These are phyloP conservation scores for Plutella xylostella DNA, from an alignment of 2,888 invertebrate genomes.

Conservation along the genomic window DNA sequence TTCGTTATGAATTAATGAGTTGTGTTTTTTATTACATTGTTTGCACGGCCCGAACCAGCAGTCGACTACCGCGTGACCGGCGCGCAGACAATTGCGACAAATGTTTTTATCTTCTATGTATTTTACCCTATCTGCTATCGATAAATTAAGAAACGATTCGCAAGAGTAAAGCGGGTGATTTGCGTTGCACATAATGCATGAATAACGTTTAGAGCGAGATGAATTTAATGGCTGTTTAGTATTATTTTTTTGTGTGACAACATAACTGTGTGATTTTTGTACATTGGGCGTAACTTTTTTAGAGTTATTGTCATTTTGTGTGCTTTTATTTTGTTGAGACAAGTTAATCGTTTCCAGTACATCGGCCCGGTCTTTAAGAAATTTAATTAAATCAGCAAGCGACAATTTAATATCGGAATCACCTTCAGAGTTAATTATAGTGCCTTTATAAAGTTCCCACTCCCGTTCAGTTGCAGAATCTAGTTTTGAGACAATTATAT, in stretches of 20 bases:
- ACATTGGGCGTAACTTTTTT: neutral
- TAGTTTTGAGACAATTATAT: neutral
- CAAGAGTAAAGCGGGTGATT: neutral
- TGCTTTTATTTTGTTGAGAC: neutral
- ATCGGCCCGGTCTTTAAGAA: neutral
- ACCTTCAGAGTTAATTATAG: neutral
- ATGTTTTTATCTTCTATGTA: neutral
- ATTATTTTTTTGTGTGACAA: neutral
- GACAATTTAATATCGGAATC: neutral
- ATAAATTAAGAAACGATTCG: neutral
- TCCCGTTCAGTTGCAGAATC: neutral
- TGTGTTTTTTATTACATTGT: slow-evolving; percentile 4
- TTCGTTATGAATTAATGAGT: too few relatives aligned
- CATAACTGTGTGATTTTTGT: neutral
- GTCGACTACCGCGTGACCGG: slow-evolving; percentile 1
- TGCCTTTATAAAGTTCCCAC: neutral
- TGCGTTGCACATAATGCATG: too few relatives aligned
- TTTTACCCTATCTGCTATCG: neutral
- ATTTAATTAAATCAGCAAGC: neutral
- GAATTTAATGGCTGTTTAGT: neutral
- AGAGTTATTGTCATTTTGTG: neutral
- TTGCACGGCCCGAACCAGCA: slow-evolving; percentile 8
- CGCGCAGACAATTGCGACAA: slow-evolving; percentile 5
- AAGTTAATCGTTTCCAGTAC: neutral
- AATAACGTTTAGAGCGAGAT: neutral